Evolutionary conservation across 2,113 vertebrate genomes (phyloP).

Genomic region (Colistium nudipinnis): DNA sequence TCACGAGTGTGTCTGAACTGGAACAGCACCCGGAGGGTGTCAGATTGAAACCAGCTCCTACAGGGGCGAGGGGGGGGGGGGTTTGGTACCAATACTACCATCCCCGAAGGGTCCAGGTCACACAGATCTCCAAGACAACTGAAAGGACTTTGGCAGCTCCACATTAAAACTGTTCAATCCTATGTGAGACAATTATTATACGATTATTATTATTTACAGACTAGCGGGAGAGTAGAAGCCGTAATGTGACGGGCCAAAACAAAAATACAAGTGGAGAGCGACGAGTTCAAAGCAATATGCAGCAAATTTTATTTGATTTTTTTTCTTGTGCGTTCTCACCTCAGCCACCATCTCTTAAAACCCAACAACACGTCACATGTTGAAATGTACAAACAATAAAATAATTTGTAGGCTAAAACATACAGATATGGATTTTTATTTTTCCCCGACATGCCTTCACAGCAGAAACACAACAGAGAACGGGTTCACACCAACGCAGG

Average conservation of each 20-base stretch:
- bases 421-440: conserved; percentile 57
- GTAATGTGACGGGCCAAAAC: background rate
- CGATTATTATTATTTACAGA: too few relatives aligned
- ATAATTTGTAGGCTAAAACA: conserved; percentile 56
- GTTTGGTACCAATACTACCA: background rate
- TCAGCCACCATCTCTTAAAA: conserved; percentile 54
- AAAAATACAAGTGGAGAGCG: background rate
- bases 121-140: background rate
- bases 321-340: conserved; percentile 67
- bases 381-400: conserved; percentile 63
- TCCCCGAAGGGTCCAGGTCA: conserved; percentile 31
- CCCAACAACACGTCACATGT: conserved; percentile 55
- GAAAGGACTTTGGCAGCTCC: background rate
- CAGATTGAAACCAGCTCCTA: conserved; percentile 57
- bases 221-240: too few relatives aligned
- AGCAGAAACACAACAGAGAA: conserved; percentile 53
- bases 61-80: conserved; percentile 14
- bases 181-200: too few relatives aligned
- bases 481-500: conserved; percentile 40
- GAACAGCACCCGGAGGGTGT: conserved; percentile 67
- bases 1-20: conserved; percentile 51
- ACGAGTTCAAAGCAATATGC: conserved; percentile 76
- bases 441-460: conserved; percentile 68
- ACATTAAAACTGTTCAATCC: too few relatives aligned
- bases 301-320: conserved; percentile 80